A percentile compares a stretch with the other conserved stretches of the same genome.
phyloP scores from a whole-genome alignment of 2,113 vertebrate species.

The Electrona antarctica region DNA sequence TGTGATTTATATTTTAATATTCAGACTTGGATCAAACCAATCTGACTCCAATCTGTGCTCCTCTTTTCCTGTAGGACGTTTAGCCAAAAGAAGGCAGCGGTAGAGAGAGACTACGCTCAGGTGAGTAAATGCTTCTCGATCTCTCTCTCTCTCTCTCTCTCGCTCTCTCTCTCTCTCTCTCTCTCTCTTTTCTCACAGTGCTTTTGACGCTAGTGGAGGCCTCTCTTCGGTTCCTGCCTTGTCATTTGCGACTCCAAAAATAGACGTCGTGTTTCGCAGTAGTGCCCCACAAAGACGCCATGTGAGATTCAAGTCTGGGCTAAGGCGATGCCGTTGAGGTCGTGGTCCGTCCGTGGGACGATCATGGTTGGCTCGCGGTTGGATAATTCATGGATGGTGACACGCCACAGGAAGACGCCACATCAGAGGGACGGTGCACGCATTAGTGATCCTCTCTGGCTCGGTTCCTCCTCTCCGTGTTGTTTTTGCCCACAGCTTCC shows the following conservation, averaged over 20 bases:
- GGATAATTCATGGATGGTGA: constrained; percentile 27
- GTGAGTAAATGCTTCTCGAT: constrained; percentile 52
- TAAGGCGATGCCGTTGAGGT: constrained; percentile 4
- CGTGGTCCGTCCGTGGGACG: constrained; percentile 35
- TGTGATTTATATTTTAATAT: neutral
- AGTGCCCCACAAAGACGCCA: constrained; percentile 23
- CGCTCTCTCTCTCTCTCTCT: neutral
- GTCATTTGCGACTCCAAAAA: constrained; percentile 54
- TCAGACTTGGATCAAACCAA: neutral
- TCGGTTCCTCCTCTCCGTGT: constrained; percentile 41
- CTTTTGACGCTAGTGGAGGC: constrained; percentile 14
- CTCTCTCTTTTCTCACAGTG: neutral
- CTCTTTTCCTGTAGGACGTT: constrained; percentile 64
- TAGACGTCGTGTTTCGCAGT: neutral
- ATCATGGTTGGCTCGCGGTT: constrained; percentile 35
- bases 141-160: neutral
- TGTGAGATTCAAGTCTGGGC: neutral
- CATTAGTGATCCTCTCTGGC: constrained; percentile 20
- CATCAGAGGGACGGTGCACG: constrained; percentile 29
- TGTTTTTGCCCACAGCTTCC: constrained; percentile 56
- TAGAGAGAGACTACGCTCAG: constrained; percentile 80
- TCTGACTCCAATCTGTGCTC: neutral
- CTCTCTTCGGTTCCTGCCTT: constrained; percentile 19
- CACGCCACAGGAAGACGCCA: constrained; percentile 44
- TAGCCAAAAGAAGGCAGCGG: constrained; percentile 76